Evolutionary conservation across 2,113 vertebrate species (phyloP).

Genomic region (Pandion haliaetus): DNA sequence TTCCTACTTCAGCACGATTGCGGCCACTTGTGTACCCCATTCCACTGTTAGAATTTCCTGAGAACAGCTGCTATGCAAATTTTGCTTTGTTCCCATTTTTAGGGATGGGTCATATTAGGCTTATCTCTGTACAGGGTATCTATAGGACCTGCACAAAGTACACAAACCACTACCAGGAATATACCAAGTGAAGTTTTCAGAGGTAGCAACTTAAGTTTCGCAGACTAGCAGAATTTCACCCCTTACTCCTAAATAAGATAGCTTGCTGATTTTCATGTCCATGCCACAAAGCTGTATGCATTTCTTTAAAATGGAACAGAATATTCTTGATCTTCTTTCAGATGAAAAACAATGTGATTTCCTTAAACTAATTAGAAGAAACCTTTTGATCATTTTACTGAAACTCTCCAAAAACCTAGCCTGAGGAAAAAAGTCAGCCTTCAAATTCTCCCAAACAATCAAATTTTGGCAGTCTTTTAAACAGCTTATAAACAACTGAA

Average conservation of each 20-base stretch:
- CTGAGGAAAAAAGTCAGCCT: conserved; percentile 5
- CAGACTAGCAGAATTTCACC: not conserved
- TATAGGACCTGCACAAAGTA: not conserved
- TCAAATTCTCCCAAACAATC: conserved; percentile 23
- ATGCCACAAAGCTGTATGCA: not conserved
- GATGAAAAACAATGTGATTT: conserved; percentile 1
- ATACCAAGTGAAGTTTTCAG: not conserved
- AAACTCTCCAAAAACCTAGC: not conserved
- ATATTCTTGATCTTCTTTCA: not conserved
- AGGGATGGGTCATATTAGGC: too few relatives aligned
- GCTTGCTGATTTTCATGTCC: not conserved
- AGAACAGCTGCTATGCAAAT: not conserved
- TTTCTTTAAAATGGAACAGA: not conserved
- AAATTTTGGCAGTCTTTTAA: conserved; percentile 5
- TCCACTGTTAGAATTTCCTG: not conserved
- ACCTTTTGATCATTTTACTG: conserved; percentile 8
- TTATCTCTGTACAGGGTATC: not conserved
- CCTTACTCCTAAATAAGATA: not conserved
- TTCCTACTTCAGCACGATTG: not conserved
- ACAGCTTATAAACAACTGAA: not conserved
- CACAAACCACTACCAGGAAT: not conserved
- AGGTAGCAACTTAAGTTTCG: not conserved
- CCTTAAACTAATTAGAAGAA: conserved; percentile 23
- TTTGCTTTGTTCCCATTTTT: not conserved
- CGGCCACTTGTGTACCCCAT: not conserved